These are phyloP conservation scores for Gallirallus australis DNA, from an alignment of 2,797 vertebrate genomes.

Conservation along the genomic window DNA sequence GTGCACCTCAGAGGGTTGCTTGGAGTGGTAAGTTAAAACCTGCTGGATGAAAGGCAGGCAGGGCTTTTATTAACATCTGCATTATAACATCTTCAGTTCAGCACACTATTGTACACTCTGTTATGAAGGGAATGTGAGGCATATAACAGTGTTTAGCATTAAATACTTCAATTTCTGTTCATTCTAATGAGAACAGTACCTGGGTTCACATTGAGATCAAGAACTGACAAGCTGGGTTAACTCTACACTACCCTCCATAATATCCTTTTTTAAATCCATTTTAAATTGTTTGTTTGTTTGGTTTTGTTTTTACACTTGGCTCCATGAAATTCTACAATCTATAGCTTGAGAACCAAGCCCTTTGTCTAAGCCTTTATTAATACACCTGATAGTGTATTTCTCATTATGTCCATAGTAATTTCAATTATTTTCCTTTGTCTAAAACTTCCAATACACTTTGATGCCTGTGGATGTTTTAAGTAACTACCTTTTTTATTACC, in stretches of 20 bases:
- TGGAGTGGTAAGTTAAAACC: neutral
- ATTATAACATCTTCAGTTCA: neutral
- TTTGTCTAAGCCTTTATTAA: neutral
- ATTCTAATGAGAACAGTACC: neutral
- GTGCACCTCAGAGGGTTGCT: neutral
- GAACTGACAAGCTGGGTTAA: neutral
- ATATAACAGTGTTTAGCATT: neutral
- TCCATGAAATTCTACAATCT: neutral
- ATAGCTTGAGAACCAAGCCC: neutral
- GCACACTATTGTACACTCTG: neutral
- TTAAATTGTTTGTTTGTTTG: neutral
- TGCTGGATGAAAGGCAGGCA: neutral
- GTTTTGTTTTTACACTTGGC: neutral
- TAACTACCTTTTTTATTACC: conserved; percentile 52
- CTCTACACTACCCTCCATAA: neutral
- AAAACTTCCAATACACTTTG: neutral
- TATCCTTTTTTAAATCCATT: neutral
- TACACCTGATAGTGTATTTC: neutral
- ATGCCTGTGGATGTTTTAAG: conserved; percentile 39
- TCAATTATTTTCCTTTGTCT: conserved; percentile 51
- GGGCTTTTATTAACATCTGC: conserved; percentile 12
- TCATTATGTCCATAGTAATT: conserved; percentile 25
- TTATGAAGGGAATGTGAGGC: neutral
- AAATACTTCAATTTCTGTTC: neutral
- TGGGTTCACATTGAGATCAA: neutral